Evolutionary conservation across 2,797 vertebrate species (phyloP).

Genomic region (Notoglanidium macrostoma): DNA sequence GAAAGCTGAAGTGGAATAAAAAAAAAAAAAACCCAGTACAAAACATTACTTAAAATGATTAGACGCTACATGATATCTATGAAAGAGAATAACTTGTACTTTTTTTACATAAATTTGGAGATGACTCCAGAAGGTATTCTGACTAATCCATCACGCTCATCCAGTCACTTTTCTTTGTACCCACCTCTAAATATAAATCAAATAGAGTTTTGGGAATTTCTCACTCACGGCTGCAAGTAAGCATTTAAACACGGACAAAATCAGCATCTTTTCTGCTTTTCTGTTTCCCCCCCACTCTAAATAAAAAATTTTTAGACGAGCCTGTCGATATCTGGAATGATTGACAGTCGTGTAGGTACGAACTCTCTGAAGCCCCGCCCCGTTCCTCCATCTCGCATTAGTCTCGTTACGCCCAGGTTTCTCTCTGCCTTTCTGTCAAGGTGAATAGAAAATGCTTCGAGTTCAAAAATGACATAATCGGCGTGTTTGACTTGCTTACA

Average conservation of each 20-base stretch:
- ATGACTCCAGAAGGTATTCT: not conserved
- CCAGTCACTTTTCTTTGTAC: not conserved
- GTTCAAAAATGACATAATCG: not conserved
- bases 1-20: not conserved
- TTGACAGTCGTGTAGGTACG: not conserved
- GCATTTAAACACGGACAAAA: not conserved
- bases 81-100: no score
- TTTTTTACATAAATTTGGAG: no score
- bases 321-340: not conserved
- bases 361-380: not conserved
- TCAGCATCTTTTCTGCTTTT: not conserved
- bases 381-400: not conserved
- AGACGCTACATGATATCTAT: not conserved
- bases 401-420: not conserved
- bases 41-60: not conserved
- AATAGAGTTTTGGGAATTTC: not conserved
- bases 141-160: not conserved
- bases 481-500: not conserved
- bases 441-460: not conserved
- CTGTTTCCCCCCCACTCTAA: no score
- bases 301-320: not conserved
- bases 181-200: not conserved
- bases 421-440: not conserved
- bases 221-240: not conserved
- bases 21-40: not conserved